Evolutionary conservation across 1,140 invertebrate genomes (phyloP), one percentile per base, ranked within the genome.

Genomic region (Euschistus heros): DNA sequence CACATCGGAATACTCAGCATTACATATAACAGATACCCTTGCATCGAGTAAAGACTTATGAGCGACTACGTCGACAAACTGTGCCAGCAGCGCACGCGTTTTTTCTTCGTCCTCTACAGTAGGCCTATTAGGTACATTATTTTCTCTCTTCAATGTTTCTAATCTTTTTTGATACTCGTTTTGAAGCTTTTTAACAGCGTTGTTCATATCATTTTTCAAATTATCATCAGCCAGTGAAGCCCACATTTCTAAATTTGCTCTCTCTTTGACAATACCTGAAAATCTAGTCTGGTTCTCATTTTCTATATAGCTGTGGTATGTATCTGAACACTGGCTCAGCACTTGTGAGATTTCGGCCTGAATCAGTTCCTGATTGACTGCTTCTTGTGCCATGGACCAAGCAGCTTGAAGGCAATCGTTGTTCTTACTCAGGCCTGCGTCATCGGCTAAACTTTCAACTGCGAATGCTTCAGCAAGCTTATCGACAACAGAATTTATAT

Each of bases 1-100:
- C 37, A 30, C 17, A 33, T 68, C 64, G 4, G 61, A 27, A 54
- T 63, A 60, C 8, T 69, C 68, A 4, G 27, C 42, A 26, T 68
- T 80, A 67, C 76, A 78, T 37, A 87, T 73, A 42, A 86, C 80
- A 18, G 78, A 76, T 65, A 87, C 81, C 68, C 85, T 79, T 33
- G 86, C 84, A 74, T 89, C 86, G 24, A 89, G 80, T 37, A 89
- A 76, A 44, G 86, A 85, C 73, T 89, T 88, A 66, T 88, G 86
- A 30, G 86, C 86, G 44, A 88, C 79, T 50, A 88, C 79, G 73
- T 88, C 86, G 22, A 86, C 84, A 72, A 87, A 86, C 72, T 87
- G 82, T 22, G 78, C 75, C 66, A 89, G 71, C n/a, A 85, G 72
- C 27, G 78, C 78, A 46, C 79, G 77, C 0, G 73, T 75, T 71